Evolutionary conservation across 1,140 invertebrate species (phyloP).

Genomic region (Sinonovacula constricta): DNA sequence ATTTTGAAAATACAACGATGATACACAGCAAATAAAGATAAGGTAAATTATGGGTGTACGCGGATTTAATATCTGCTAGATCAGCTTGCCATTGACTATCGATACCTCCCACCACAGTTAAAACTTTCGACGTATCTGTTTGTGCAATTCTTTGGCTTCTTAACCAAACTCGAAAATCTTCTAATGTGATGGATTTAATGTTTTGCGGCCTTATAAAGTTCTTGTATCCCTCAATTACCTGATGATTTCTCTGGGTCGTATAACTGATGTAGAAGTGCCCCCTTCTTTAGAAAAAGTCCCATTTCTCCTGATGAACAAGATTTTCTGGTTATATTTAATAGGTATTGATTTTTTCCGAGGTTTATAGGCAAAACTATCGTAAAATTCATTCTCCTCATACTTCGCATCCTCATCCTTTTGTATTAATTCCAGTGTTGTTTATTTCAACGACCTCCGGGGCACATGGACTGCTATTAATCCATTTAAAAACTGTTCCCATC

Average conservation of each 20-base stretch:
- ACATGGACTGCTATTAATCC: not conserved
- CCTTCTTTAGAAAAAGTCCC: not conserved
- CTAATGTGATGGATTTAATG: not conserved
- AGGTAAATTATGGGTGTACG: not conserved
- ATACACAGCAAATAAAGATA: constrained; percentile 20
- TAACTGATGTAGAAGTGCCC: not conserved
- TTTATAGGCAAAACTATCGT: not conserved
- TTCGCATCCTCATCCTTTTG: constrained; percentile 2
- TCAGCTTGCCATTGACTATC: constrained; percentile 20
- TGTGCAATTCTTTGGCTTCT: not conserved
- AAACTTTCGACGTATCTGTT: constrained; percentile 1
- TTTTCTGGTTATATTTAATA: not conserved
- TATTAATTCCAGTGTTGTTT: too few relatives aligned
- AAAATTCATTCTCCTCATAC: not conserved
- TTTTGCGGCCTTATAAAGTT: not conserved
- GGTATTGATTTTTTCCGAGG: not conserved
- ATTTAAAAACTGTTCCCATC: not conserved
- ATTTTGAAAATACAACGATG: not conserved
- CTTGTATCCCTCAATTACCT: not conserved
- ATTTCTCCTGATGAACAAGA: not conserved
- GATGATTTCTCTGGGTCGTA: not conserved
- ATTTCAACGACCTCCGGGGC: not conserved
- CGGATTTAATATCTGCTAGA: constrained; percentile 1
- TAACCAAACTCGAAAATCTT: not conserved
- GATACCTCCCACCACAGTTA: constrained; percentile 10